Evolutionary conservation across 1,140 invertebrate species (phyloP), one percentile per base, ranked within the genome.

Genomic region (Drosophila biarmipes): DNA sequence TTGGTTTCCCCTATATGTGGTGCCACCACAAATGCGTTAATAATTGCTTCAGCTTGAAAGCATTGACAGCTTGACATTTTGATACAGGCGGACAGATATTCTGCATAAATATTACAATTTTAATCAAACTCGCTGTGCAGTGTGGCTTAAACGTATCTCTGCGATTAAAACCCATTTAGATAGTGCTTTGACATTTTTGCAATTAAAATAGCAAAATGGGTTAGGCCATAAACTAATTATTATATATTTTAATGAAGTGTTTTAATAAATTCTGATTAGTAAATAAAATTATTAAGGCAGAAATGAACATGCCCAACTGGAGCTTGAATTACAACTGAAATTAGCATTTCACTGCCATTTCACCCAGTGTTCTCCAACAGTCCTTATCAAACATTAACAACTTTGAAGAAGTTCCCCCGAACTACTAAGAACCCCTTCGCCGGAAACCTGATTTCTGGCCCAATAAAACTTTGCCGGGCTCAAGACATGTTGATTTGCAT

Each of bases 311-410:
- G 21, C 14, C 27, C 11, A 24, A 24, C 4, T 4, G 24, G 7
- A 0, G 2, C 4, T 45, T 10, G 21, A 63, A 35, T 61, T 29
- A 61, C 42, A 48, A 38, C 19, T 56, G 21, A 24, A 75, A 68
- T 46, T 34, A 17, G 49, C 54, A 54, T 31, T 52, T 55, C 27
- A 55, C 4, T 21, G 10, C 14, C 19, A 21, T 58, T 37, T 21
- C 17, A 61, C 24, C 14, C 52, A 31, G 24, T 21, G 21, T 38
- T 31, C 43, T 46, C 38, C 66, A 53, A 42, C 46, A 53, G 17
- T 52, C 21, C 49, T 69, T 66, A 84, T 74, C 75, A 82, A 81
- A 84, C 52, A 79, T 79, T 84, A 75, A 71, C 62, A 75, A 75
- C 49, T 78, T 68, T 46, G 40, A 15, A 38, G 38, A 59, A 81